Evolutionary conservation across 2,888 invertebrate genomes (phyloP).

Genomic region (Ophion ventricosus): DNA sequence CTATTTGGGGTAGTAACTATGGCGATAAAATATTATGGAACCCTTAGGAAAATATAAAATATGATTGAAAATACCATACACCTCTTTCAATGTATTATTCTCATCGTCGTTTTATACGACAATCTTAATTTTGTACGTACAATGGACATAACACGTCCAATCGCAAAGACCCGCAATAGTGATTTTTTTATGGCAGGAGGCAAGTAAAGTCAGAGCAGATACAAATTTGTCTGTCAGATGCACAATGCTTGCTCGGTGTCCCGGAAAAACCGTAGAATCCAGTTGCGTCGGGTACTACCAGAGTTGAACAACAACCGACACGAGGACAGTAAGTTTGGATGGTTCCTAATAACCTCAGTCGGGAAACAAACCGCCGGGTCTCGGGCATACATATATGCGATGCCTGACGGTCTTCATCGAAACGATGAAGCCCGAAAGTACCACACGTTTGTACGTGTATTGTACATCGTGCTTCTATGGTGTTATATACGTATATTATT

Average conservation of each 20-base stretch:
- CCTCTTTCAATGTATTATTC: too few species aligned
- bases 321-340: constrained; percentile 11
- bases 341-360: constrained; percentile 55
- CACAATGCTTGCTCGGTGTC: constrained; percentile 22
- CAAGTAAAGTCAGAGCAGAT: constrained; percentile 15
- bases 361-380: constrained; percentile 30
- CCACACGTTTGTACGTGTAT: constrained; percentile 12
- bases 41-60: too few species aligned
- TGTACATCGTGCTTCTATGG: constrained; percentile 15
- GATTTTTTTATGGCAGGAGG: not conserved
- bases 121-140: too few species aligned
- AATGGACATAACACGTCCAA: too few species aligned
- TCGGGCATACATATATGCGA: constrained; percentile 14
- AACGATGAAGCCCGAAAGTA: constrained; percentile 50
- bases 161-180: too few species aligned
- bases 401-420: not conserved
- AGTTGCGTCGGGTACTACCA: constrained; percentile 10
- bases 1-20: too few species aligned
- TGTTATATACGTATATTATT: not conserved
- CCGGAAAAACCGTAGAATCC: constrained; percentile 10
- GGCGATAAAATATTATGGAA: too few species aligned
- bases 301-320: constrained; percentile 38
- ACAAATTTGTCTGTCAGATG: constrained; percentile 29
- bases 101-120: not conserved
- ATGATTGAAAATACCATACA: too few species aligned